Conservation (phyloP, 2,113 vertebrate genomes). For the Ctenodactylus gundi region DNA sequence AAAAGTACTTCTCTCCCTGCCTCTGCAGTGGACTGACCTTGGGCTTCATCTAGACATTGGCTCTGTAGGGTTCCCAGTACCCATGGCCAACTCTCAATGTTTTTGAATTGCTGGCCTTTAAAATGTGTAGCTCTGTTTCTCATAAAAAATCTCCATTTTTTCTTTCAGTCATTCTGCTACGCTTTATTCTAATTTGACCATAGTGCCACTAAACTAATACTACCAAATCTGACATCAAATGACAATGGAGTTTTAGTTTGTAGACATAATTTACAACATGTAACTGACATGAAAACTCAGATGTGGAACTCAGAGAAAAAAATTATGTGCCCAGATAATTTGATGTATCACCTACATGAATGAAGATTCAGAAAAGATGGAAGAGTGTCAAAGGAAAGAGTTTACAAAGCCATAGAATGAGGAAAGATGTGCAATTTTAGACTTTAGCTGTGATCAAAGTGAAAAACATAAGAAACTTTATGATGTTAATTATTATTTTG, state of each 20-base stretch:
- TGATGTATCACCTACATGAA: no score
- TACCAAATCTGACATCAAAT: neutral
- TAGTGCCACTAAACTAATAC: neutral
- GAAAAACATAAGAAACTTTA: neutral
- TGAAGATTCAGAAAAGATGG: no score
- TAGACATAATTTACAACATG: neutral
- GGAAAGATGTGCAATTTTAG: neutral
- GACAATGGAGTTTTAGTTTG: neutral
- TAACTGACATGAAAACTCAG: neutral
- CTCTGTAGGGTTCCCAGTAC: neutral
- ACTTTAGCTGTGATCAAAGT: neutral
- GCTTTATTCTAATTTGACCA: neutral
- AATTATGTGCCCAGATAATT: neutral
- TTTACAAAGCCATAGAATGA: neutral
- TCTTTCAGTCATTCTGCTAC: no score
- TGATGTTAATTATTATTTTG: neutral
- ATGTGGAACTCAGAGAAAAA: neutral
- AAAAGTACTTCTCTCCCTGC: no score
- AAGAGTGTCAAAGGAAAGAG: no score
- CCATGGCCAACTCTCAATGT: neutral
- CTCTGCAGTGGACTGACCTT: neutral
- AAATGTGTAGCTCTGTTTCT: neutral
- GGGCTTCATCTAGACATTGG: neutral
- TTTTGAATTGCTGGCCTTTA: neutral
- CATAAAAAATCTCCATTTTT: neutral